These are phyloP conservation scores for Upupa epops DNA, from an alignment of 2,113 vertebrate species.

Conservation along the genomic window DNA sequence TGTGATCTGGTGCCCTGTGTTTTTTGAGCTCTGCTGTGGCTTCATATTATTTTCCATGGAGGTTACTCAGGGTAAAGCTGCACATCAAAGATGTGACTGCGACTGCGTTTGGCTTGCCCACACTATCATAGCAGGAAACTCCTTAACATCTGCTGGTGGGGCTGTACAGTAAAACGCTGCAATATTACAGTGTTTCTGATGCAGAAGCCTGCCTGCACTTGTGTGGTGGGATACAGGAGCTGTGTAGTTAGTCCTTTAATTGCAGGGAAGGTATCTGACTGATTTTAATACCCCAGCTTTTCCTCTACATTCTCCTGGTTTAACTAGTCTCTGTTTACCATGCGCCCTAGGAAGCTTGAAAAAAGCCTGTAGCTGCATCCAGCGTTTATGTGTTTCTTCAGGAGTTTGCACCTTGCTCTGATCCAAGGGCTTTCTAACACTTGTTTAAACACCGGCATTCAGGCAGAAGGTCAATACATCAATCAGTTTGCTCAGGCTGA, in stretches of 20 bases:
- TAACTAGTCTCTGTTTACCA: background rate
- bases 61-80: conserved; percentile 35
- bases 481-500: background rate
- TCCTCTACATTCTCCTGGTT: background rate
- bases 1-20: conserved; percentile 12
- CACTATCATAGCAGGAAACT: background rate
- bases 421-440: background rate
- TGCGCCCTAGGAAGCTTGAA: background rate
- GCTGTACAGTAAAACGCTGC: background rate
- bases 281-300: background rate
- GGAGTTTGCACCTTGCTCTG: background rate
- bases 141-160: background rate
- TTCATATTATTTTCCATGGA: conserved; percentile 12
- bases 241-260: background rate
- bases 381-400: background rate
- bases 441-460: background rate
- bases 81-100: background rate
- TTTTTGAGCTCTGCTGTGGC: conserved; percentile 1
- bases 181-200: background rate
- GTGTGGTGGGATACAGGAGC: too few species aligned
- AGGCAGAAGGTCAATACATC: conserved; percentile 11
- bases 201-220: background rate
- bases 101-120: background rate
- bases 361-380: background rate
- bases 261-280: background rate